Evolutionary conservation across 2,797 vertebrate genomes (phyloP).

Genomic region (Cossypha caffra): DNA sequence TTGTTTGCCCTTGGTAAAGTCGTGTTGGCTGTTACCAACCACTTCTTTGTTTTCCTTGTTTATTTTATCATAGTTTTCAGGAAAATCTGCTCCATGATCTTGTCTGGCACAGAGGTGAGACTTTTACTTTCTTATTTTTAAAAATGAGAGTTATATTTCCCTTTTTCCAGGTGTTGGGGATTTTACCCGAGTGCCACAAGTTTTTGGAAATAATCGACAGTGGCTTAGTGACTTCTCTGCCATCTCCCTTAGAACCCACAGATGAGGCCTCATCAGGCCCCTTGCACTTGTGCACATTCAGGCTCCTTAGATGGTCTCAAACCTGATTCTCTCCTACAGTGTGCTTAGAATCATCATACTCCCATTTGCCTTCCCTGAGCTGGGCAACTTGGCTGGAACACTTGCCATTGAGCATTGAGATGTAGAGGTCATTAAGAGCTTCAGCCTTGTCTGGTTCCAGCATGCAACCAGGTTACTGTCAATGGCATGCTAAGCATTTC

Average conservation of each 20-base stretch:
- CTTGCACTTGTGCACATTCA: background rate
- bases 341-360: background rate
- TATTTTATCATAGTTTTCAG: background rate
- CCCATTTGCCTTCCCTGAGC: background rate
- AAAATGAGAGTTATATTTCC: background rate
- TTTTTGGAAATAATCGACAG: background rate
- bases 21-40: background rate
- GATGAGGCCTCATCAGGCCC: background rate
- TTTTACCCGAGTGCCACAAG: background rate
- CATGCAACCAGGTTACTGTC: background rate
- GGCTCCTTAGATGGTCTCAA: background rate
- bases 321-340: background rate
- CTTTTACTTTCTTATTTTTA: background rate
- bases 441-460: background rate
- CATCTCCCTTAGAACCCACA: background rate
- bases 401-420: background rate
- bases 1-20: background rate
- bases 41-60: background rate
- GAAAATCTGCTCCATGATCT: background rate
- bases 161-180: background rate
- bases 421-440: rapidly evolving
- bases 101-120: background rate
- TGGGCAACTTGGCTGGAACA: background rate
- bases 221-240: background rate
- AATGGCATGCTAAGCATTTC: background rate